Evolutionary conservation across 2,797 vertebrate genomes (phyloP), one percentile per base, ranked within the genome.

Genomic region (Harpagifer antarcticus): DNA sequence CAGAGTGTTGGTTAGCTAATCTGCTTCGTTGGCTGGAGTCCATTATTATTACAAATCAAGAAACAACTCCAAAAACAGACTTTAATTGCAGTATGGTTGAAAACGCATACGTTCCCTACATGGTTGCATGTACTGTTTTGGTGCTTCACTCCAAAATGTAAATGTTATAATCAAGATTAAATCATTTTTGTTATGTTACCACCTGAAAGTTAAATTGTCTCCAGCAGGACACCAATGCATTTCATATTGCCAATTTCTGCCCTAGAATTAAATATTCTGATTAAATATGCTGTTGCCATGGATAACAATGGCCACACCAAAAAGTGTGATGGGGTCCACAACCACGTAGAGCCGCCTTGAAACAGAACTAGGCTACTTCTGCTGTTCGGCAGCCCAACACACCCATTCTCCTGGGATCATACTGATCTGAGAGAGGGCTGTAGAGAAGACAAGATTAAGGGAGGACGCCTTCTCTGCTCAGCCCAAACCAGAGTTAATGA

Each of bases 381-480:
- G 82, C 88, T 90, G 87, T 89, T 77, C 61, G 19, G 88, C 88
- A 87, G 90, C 79, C 84, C 83, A 84, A 91, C 94, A 94, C 93
- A 92, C 94, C 94, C 93, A 92, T 91, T 84, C 94, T 94, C 94
- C 85, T 79, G 94, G 93, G 94, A 94, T 88, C 87, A 76, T 5
- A 79, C 88, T 88, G 90, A 93, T 92, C 90, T 87, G 78, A 81
- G 89, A 86, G 89, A 87, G 79, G 88, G 82, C 89, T 93, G 91
- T 88, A 92, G 86, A 88, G 84, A 67, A 85, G 84, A 93, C 89
- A 86, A 89, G 89, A 91, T 93, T 91, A 91, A 82, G 88, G 87
- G 84, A 91, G 90, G 89, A 91, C 84, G 87, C 83, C 83, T 86
- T 78, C 86, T 86, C 77, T 85, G 81, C 80, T 84, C 79, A 74